These are phyloP conservation scores for Macrobrachium rosenbergii DNA, from an alignment of 1,140 invertebrate genomes.

Conservation along the genomic window DNA sequence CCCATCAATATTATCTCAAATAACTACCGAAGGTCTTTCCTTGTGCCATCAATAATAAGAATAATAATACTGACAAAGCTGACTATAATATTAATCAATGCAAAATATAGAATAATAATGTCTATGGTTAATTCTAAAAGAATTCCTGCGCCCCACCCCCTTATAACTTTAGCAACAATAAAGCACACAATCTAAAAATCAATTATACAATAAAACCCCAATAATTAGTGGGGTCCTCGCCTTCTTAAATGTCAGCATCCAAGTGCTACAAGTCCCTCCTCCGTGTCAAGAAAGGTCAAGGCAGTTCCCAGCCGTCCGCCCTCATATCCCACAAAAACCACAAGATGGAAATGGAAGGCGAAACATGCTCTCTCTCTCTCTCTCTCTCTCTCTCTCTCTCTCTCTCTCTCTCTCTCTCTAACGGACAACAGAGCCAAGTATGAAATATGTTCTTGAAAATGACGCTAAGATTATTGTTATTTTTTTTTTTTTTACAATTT, in stretches of 20 bases:
- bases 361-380: background rate
- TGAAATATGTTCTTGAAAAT: background rate
- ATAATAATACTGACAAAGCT: too few relatives aligned
- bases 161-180: background rate
- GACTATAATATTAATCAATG: too few relatives aligned
- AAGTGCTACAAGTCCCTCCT: too few relatives aligned
- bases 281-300: too few relatives aligned
- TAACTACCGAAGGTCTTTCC: too few relatives aligned
- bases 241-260: too few relatives aligned
- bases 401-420: background rate
- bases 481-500: too few relatives aligned
- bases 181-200: background rate
- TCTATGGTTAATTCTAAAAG: background rate
- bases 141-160: background rate
- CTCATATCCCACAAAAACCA: background rate
- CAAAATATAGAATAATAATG: background rate
- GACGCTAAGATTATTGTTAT: background rate
- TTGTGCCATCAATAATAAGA: too few relatives aligned
- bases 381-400: background rate
- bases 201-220: too few relatives aligned
- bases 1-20: too few relatives aligned
- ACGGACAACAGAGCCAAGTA: background rate
- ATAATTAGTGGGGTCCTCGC: too few relatives aligned
- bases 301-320: background rate
- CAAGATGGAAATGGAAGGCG: background rate